A percentile compares a stretch with the other conserved stretches of the same genome.
Conservation (phyloP, 2,113 vertebrate genomes). For the Brachyhypopomus occidentalis region DNA sequence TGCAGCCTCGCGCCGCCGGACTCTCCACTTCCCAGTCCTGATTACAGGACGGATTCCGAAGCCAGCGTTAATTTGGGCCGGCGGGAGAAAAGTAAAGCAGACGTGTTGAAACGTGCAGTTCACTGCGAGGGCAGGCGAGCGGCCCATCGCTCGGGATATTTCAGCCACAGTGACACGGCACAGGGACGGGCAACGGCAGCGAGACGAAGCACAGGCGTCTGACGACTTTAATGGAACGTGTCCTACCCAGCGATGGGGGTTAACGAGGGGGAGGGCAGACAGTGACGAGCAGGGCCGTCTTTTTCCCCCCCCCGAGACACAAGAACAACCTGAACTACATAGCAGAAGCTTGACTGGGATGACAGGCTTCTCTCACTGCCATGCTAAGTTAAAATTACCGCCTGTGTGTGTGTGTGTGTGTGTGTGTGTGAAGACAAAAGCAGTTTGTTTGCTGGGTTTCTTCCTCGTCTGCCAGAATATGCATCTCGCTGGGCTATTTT, state of each 20-base stretch:
- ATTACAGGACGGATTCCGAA: constrained; percentile 63
- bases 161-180: constrained; percentile 17
- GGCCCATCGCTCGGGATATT: background rate
- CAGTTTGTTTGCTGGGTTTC: constrained; percentile 53
- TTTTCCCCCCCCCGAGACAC: background rate
- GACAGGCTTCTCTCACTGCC: constrained; percentile 49
- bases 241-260: background rate
- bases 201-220: too few species aligned
- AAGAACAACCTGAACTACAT: constrained; percentile 15
- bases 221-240: background rate
- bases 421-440: constrained; percentile 60
- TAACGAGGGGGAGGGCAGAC: background rate
- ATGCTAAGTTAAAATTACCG: constrained; percentile 5
- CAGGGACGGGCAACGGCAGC: too few species aligned
- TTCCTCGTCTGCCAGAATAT: constrained; percentile 52
- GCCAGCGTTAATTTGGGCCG: constrained; percentile 62
- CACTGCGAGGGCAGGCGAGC: constrained; percentile 51
- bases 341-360: constrained; percentile 54
- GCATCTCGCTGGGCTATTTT: constrained; percentile 66
- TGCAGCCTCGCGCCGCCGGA: constrained; percentile 23
- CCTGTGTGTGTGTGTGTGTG: background rate
- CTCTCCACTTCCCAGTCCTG: constrained; percentile 47
- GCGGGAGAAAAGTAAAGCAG: constrained; percentile 51
- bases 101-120: constrained; percentile 60
- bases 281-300: background rate